phyloP scores from a whole-genome alignment of 2,888 invertebrate species.

The Phasia obesa region DNA sequence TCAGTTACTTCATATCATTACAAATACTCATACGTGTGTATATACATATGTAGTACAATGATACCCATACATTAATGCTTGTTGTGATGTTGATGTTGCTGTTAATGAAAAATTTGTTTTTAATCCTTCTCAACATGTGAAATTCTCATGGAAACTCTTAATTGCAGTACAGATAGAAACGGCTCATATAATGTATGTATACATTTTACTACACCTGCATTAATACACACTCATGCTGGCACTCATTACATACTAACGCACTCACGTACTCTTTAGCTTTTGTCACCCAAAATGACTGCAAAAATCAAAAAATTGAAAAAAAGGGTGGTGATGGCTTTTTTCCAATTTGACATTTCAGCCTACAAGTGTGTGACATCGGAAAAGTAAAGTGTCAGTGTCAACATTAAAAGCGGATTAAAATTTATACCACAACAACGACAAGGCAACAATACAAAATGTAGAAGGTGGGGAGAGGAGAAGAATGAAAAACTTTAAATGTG shows the following conservation, averaged over 20 bases:
- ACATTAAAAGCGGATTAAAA: constrained; percentile 82
- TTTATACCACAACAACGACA: constrained; percentile 75
- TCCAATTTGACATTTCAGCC: constrained; percentile 80
- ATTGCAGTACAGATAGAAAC: constrained; percentile 42
- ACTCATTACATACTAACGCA: constrained; percentile 65
- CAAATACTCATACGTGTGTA: constrained; percentile 3
- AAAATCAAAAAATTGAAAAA: constrained; percentile 43
- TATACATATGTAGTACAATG: background rate
- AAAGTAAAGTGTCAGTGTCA: constrained; percentile 80
- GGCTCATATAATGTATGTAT: constrained; percentile 4
- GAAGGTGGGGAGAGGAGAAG: background rate
- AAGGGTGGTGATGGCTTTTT: constrained; percentile 51
- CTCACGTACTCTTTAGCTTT: constrained; percentile 36
- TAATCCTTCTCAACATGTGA: constrained; percentile 70
- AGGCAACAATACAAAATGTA: constrained; percentile 24
- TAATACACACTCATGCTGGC: background rate
- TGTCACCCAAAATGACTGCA: constrained; percentile 58
- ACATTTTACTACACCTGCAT: constrained; percentile 32
- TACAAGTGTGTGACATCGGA: constrained; percentile 75
- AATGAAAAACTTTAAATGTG: constrained; percentile 2
- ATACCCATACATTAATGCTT: background rate
- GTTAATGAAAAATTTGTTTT: constrained; percentile 65
- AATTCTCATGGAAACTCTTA: constrained; percentile 67
- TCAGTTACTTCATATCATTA: background rate
- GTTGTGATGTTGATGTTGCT: constrained; percentile 30